Conservation (phyloP, 2,797 vertebrate genomes). For the Argyrosomus regius region DNA sequence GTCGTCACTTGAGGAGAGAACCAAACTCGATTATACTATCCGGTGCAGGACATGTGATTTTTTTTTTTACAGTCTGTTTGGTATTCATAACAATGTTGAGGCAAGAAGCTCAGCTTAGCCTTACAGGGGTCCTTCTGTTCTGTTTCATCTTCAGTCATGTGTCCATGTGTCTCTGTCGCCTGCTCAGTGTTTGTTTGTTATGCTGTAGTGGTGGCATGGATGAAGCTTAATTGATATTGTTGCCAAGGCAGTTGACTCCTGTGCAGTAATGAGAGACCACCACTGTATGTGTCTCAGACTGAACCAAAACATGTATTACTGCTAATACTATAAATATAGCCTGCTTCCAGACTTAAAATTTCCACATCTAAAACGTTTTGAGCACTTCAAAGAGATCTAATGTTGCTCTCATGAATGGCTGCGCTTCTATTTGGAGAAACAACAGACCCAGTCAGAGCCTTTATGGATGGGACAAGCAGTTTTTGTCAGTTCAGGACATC, state of each 20-base stretch:
- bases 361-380: slow-evolving; percentile 46
- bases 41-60: slow-evolving; percentile 20
- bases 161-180: slow-evolving; percentile 15
- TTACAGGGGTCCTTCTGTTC: slow-evolving; percentile 11
- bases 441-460: slow-evolving; percentile 27
- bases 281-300: slow-evolving; percentile 45
- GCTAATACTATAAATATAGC: slow-evolving; percentile 70
- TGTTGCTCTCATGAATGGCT: slow-evolving; percentile 17
- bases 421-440: slow-evolving; percentile 42
- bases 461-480: slow-evolving; percentile 31
- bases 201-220: slow-evolving; percentile 19
- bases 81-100: slow-evolving; percentile 45
- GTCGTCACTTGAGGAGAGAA: slow-evolving; percentile 36
- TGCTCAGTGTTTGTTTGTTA: slow-evolving; percentile 32
- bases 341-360: slow-evolving; percentile 41
- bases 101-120: slow-evolving; percentile 13
- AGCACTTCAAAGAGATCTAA: slow-evolving; percentile 53
- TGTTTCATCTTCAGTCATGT: slow-evolving; percentile 27
- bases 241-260: slow-evolving; percentile 56
- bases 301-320: slow-evolving; percentile 82
- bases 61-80: slow-evolving; percentile 20
- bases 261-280: slow-evolving; percentile 74
- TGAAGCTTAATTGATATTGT: slow-evolving; percentile 66
- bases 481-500: slow-evolving; percentile 28
- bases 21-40: slow-evolving; percentile 42